Conservation (phyloP, 2,113 vertebrate species). For the Cebus imitator region DNA sequence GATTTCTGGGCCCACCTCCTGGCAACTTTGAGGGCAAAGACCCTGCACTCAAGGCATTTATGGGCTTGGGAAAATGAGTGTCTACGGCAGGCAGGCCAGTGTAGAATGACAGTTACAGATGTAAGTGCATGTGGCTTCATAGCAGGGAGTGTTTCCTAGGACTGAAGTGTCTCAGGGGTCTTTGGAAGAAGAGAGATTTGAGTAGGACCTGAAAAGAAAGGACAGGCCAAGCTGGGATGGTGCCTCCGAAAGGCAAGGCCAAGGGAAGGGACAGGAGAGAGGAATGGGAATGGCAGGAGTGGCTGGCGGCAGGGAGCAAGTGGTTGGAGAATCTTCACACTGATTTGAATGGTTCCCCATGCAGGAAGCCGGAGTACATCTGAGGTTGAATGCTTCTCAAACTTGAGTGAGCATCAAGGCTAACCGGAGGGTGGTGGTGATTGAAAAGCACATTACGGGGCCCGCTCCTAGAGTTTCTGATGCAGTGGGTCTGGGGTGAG, state of each 20-base stretch:
- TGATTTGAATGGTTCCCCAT: not conserved
- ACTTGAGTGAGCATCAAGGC: not conserved
- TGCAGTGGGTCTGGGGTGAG: fast-evolving
- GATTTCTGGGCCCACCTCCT: not conserved
- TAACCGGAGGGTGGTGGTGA: fast-evolving
- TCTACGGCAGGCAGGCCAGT: not conserved
- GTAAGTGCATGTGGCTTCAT: fast-evolving
- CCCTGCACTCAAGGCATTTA: not conserved
- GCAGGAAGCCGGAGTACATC: not conserved
- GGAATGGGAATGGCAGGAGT: fast-evolving
- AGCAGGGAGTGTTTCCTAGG: not conserved
- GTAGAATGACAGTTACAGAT: not conserved
- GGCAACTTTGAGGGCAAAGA: not conserved
- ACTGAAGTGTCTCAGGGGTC: not conserved
- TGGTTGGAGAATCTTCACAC: not conserved
- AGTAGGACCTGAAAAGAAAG: not conserved
- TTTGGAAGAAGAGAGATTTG: not conserved
- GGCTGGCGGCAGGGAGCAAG: no score
- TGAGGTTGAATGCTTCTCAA: not conserved
- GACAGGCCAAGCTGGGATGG: not conserved
- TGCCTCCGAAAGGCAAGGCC: not conserved
- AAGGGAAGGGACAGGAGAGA: not conserved
- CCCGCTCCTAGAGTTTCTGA: not conserved
- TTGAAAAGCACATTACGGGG: not conserved
- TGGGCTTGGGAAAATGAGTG: not conserved